Base-by-base conservation (phyloP, 2,113 vertebrate genomes). In the Phyllostomus discolor region DNA sequence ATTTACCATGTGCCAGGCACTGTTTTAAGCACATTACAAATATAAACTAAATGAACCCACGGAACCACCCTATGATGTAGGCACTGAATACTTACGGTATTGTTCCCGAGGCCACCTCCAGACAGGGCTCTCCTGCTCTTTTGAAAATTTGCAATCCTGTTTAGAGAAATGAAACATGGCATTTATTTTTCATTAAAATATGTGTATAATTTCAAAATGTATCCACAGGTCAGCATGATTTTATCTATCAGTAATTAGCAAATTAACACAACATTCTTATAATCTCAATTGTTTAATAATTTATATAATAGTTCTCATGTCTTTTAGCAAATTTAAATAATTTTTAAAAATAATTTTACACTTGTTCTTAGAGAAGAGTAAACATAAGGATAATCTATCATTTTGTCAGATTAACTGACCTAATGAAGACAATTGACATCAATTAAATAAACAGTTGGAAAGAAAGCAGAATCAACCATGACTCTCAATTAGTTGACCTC, bases 361-460 rank as follows among this genome's bases (percentile, higher is more conserved):
- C 79, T 86, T 93, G 57, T 75, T 75, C n/a, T 83, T 62, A 76
- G 33, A 93, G 38, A 93, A 93, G 41, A 87, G n/a, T 31, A 87
- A 80, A 80, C 80, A 46, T 66, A 92, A 93, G 31, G 14, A 79
- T 69, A 89, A 90, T 66, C 28, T 52, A 50, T 95, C 50, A 78
- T 78, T 96, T 72, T 78, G 54, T 87, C 75, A 50, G 46, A 80
- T 76, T 91, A 91, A 86, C 41, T 76, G 64, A 93, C 57, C 79
- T 84, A 87, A 84, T 85, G 43, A 94, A 94, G 79, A 73, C 35
- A 91, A 43, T 59, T 87, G 80, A 81, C 70, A 81, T 91, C 59
- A 95, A 92, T 86, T 83, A 94, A 97, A 69, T 88, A 78, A 84
- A 31, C 64, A 85, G 28, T 72, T 48, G 75, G 41, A 31, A 93